Evolutionary conservation across 2,797 vertebrate genomes (phyloP).

Genomic region (Chelidonichthys spinosus): DNA sequence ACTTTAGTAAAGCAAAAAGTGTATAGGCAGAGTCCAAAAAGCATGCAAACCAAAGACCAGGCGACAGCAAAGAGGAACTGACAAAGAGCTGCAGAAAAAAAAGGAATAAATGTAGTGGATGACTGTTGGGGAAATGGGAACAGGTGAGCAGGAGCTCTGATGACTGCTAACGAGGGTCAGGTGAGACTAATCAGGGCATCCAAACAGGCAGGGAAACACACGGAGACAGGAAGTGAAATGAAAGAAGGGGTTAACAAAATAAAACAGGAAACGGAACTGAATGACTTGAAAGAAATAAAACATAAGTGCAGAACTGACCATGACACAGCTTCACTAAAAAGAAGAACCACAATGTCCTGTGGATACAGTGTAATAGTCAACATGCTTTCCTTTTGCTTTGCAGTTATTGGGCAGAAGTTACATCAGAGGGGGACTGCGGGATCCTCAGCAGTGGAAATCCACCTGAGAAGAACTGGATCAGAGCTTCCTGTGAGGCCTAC

Average conservation of each 20-base stretch:
- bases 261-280: background rate
- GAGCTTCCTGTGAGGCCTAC: accelerated
- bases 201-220: background rate
- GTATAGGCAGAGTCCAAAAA: background rate
- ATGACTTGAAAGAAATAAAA: background rate
- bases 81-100: background rate
- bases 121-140: background rate
- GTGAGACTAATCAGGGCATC: background rate
- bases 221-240: background rate
- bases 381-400: conserved; percentile 18
- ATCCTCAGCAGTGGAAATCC: conserved; percentile 29
- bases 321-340: background rate
- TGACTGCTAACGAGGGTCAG: background rate
- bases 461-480: conserved; percentile 64
- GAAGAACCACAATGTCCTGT: background rate
- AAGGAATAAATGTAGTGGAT: background rate
- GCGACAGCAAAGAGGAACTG: background rate
- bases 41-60: background rate
- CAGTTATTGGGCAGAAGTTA: conserved; percentile 68
- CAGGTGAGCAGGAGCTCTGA: background rate
- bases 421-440: conserved; percentile 47
- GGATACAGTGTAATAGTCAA: background rate
- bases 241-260: background rate
- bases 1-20: background rate
- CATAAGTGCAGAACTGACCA: background rate